Evolutionary conservation across 2,888 invertebrate genomes (phyloP).

Genomic region (Physocephala rufipes): DNA sequence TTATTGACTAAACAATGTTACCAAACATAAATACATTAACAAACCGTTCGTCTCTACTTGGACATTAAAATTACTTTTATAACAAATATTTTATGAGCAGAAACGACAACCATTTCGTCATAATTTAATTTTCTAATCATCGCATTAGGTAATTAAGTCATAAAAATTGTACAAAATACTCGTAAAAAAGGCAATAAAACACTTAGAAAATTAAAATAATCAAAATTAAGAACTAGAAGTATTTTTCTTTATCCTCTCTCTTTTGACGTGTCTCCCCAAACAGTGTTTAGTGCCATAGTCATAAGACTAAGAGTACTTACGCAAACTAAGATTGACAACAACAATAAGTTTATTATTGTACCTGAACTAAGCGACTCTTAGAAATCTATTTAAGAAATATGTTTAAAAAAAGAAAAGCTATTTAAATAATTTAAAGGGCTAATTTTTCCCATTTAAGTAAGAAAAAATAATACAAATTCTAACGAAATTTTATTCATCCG

Average conservation of each 20-base stretch:
- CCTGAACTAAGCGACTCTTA: too few relatives aligned
- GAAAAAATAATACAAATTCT: too few relatives aligned
- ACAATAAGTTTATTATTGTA: too few relatives aligned
- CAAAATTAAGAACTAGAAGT: not conserved
- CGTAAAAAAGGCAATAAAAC: not conserved
- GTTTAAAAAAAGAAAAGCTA: too few relatives aligned
- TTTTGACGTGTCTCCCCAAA: not conserved
- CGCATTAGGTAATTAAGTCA: conserved; percentile 36
- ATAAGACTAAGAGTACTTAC: too few relatives aligned
- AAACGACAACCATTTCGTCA: conserved; percentile 14
- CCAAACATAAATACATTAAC: not conserved
- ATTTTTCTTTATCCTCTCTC: not conserved
- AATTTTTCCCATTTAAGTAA: too few relatives aligned
- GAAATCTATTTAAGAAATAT: too few relatives aligned
- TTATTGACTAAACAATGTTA: conserved; percentile 2
- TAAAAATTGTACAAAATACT: conserved; percentile 25
- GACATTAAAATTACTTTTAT: conserved; percentile 18
- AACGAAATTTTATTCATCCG: too few relatives aligned
- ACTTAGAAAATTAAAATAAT: not conserved
- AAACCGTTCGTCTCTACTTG: not conserved
- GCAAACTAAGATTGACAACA: too few relatives aligned
- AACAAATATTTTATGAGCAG: conserved; percentile 22
- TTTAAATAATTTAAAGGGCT: too few relatives aligned
- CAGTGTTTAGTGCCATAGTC: not conserved
- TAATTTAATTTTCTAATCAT: conserved; percentile 27